Base-by-base conservation (phyloP, 2,797 vertebrate species). In the Cryptoprocta ferox region DNA sequence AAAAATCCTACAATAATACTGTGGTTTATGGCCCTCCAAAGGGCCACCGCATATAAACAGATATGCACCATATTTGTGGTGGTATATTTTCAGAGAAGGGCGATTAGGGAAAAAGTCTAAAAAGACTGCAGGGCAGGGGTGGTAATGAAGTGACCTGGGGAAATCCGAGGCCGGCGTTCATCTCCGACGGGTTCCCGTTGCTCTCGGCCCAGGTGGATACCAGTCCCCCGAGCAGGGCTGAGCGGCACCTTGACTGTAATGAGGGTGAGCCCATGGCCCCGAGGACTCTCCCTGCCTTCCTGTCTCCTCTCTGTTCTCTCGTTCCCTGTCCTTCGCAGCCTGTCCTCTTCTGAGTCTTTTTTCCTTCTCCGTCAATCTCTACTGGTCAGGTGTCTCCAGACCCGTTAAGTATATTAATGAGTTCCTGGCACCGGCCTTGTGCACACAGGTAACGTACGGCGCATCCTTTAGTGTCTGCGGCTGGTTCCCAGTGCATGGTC, bases 351-450 rank as follows among this genome's bases (percentile, higher is more conserved):
- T 85, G 91, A 93, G 78, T 83, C 92, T 97, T 98, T 97, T 84
- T 88, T 80, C 90, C 92, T 98, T 97, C 76, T 97, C 85, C 96
- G 86, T 97, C 95, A 66, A 11, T 98, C 98, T 97, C 98, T 98
- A 98, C 98, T 98, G 97, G 98, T 98, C 98, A 99, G 99, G 99
- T 98, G 99, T 99, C 98, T 99, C 99, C 99, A 99, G 99, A 99
- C 99, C 99, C 93, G 99, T 99, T 99, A 99, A 99, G 98, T 99
- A 99, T 99, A 97, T 99, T 99, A 99, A 99, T 98, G 99, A 99
- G 98, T 99, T 99, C 99, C 99, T 99, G 99, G 99, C 99, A 91
- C 99, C 99, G 98, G 99, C 99, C 81, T 98, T 99, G 98, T 99
- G 99, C 99, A 99, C 99, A 95, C 99, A 99, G 99, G 99, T 99